A percentile compares a stretch with the other conserved stretches of the same genome.
Evolutionary conservation across 35 echinoderm and acorn worm species (phyloP).

Genomic region (Hemicentrotus pulcherrimus): DNA sequence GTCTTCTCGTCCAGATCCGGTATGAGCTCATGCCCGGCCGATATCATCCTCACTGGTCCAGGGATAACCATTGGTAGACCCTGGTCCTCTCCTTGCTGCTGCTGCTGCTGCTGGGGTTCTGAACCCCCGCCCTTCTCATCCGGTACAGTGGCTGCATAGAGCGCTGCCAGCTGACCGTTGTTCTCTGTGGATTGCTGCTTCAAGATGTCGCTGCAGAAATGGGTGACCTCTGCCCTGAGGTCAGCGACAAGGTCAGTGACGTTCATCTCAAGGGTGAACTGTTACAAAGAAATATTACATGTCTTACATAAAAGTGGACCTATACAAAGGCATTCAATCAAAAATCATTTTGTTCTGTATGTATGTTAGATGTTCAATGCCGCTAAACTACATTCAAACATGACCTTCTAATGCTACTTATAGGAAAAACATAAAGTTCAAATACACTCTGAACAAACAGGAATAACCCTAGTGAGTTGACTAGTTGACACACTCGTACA

Average conservation of each 20-base stretch:
- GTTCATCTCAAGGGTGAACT: slow-evolving; percentile 80
- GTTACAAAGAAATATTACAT: background rate
- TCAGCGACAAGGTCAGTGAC: slow-evolving; percentile 75
- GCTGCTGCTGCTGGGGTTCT: background rate
- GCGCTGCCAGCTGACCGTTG: background rate
- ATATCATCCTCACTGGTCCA: slow-evolving; percentile 82
- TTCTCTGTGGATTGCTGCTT: slow-evolving; percentile 57
- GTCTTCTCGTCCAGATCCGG: slow-evolving; percentile 86
- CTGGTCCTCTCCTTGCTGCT: background rate
- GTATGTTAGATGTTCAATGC: too few species aligned
- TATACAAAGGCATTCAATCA: background rate
- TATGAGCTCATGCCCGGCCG: slow-evolving; percentile 83
- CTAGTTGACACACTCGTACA: too few species aligned
- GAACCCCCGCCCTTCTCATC: slow-evolving; percentile 19
- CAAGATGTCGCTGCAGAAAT: slow-evolving; percentile 62
- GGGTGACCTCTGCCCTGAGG: slow-evolving; percentile 82
- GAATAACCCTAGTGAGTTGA: too few species aligned
- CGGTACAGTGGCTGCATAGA: slow-evolving; percentile 42
- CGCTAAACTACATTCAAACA: too few species aligned
- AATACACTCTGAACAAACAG: too few species aligned
- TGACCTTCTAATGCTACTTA: too few species aligned
- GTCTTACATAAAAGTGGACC: background rate
- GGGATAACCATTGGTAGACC: slow-evolving; percentile 33
- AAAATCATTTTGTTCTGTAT: too few species aligned
- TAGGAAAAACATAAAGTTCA: too few species aligned